Percentiles rank a stretch among this genome's conserved stretches.
phyloP scores from a whole-genome alignment of 2,797 vertebrate genomes.

The Tenualosa thibaudeaui region DNA sequence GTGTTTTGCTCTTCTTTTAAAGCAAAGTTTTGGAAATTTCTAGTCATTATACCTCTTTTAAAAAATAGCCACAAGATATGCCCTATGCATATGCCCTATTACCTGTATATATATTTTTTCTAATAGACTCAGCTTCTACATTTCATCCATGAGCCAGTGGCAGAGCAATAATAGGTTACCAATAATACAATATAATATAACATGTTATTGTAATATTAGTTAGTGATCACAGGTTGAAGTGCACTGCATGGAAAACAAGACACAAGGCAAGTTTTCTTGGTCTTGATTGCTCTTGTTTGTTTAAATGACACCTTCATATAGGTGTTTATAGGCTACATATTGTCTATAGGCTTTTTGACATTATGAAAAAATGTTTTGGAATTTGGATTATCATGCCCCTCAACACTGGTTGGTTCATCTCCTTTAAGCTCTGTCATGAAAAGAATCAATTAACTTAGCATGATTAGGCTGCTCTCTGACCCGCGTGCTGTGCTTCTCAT shows the following conservation, averaged over 20 bases:
- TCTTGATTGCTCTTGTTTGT: no score
- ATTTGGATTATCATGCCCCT: conserved; percentile 55
- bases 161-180: no score
- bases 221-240: neutral
- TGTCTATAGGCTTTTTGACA: neutral
- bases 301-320: neutral
- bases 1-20: neutral
- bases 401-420: conserved; percentile 71
- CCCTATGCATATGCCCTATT: no score
- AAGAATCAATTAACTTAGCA: conserved; percentile 68
- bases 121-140: no score
- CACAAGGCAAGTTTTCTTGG: no score
- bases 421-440: conserved; percentile 32
- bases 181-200: no score
- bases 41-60: no score
- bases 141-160: no score
- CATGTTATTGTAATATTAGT: no score
- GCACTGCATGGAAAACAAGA: no score
- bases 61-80: no score
- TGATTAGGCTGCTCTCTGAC: conserved; percentile 76
- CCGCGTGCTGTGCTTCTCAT: conserved; percentile 72
- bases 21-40: neutral
- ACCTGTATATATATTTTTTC: no score
- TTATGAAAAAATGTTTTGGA: conserved; percentile 35
- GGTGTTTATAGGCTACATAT: neutral